phyloP scores from a whole-genome alignment of 2,113 vertebrate genomes.

The Muntiacus muntjak region DNA sequence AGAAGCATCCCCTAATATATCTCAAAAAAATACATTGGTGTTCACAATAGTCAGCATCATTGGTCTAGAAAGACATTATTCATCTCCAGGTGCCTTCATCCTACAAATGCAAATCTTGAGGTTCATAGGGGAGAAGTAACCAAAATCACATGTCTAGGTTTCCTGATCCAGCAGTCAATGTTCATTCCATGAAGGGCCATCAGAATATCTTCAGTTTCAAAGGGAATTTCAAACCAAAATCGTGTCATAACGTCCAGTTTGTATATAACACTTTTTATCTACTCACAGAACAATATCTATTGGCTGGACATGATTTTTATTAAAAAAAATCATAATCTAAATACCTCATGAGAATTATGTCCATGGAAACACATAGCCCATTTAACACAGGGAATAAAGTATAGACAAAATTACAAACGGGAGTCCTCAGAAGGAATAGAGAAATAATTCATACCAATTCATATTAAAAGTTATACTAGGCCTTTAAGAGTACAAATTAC shows the following conservation, averaged over 20 bases:
- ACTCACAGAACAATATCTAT: background rate
- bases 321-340: constrained; percentile 25
- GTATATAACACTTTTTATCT: background rate
- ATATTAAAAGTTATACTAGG: background rate
- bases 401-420: background rate
- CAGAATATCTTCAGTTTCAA: background rate
- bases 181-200: background rate
- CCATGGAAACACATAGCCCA: background rate
- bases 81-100: background rate
- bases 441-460: background rate
- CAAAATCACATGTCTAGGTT: background rate
- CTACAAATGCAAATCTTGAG: background rate
- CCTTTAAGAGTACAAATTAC: background rate
- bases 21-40: background rate
- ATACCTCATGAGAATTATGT: background rate
- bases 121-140: background rate
- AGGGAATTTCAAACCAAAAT: background rate
- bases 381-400: background rate
- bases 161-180: background rate
- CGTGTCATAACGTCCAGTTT: background rate
- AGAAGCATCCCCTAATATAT: background rate
- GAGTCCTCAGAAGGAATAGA: background rate
- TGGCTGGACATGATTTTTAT: background rate
- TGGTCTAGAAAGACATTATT: background rate
- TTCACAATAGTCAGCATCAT: background rate